Evolutionary conservation across 1,140 invertebrate species (phyloP).

Genomic region (Gonatopus flavifemur): DNA sequence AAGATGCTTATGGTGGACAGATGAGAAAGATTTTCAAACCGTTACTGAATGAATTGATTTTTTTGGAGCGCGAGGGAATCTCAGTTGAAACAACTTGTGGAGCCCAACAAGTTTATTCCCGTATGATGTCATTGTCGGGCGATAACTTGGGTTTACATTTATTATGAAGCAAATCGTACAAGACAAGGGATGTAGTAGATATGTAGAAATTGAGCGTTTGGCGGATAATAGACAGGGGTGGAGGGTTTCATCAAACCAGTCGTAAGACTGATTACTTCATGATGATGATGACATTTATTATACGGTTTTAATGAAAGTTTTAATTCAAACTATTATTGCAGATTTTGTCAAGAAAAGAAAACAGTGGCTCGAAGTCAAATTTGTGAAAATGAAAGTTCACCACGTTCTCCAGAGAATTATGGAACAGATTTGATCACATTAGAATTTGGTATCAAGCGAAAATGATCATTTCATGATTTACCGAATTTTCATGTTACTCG

Average conservation of each 20-base stretch:
- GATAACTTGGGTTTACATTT: conserved; percentile 13
- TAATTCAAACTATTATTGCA: conserved; percentile 13
- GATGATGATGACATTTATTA: no score
- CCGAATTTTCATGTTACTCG: no score
- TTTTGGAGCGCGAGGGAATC: neutral
- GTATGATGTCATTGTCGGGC: no score
- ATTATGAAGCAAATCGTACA: no score
- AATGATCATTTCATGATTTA: conserved; percentile 10
- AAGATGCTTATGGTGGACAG: no score
- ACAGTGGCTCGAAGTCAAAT: neutral
- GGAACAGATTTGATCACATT: conserved; percentile 4
- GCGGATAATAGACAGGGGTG: no score
- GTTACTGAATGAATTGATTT: neutral
- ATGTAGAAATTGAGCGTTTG: no score
- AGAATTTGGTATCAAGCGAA: conserved; percentile 8
- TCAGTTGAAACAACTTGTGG: neutral
- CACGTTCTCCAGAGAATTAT: conserved; percentile 10
- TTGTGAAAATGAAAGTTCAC: conserved; percentile 1
- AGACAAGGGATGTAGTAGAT: no score
- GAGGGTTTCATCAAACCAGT: no score
- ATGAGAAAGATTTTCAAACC: neutral
- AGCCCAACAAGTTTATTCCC: neutral
- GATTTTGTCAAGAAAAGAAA: conserved; percentile 6
- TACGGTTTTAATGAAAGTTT: conserved; percentile 20
- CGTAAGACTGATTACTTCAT: no score